phyloP scores from a whole-genome alignment of 2,888 invertebrate species.

The Microplitis manilae region DNA sequence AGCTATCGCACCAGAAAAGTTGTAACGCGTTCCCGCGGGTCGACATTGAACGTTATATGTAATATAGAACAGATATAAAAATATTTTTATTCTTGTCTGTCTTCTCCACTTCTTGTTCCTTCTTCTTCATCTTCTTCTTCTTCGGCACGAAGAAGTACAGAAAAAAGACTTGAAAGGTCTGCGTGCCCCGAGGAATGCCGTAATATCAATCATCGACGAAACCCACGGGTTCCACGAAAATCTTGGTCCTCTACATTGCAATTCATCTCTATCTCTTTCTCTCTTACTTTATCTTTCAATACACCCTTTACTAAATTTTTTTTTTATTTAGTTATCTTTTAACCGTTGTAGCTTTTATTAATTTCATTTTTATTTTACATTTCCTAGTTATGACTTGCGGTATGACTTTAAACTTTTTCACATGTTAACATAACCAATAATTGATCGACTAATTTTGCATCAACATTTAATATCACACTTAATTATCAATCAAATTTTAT shows the following conservation, averaged over 20 bases:
- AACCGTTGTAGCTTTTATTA: neutral
- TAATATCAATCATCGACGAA: slow-evolving; percentile 49
- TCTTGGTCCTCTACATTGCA: slow-evolving; percentile 2
- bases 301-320: neutral
- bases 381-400: neutral
- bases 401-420: neutral
- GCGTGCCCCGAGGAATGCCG: slow-evolving; percentile 44
- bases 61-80: neutral
- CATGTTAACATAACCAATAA: neutral
- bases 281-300: neutral
- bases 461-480: too few relatives aligned
- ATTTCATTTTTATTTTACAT: neutral
- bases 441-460: neutral
- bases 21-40: neutral
- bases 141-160: neutral
- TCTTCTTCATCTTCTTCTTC: neutral
- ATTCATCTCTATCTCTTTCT: neutral
- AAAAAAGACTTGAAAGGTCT: slow-evolving; percentile 5
- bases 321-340: neutral
- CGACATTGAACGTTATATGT: neutral
- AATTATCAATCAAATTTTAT: too few relatives aligned
- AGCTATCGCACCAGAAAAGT: slow-evolving; percentile 2
- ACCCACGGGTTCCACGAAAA: slow-evolving; percentile 32
- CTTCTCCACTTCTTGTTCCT: neutral
- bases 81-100: neutral